These are phyloP conservation scores for Chirona hameri DNA, from an alignment of 2,888 invertebrate species.

Conservation along the genomic window DNA sequence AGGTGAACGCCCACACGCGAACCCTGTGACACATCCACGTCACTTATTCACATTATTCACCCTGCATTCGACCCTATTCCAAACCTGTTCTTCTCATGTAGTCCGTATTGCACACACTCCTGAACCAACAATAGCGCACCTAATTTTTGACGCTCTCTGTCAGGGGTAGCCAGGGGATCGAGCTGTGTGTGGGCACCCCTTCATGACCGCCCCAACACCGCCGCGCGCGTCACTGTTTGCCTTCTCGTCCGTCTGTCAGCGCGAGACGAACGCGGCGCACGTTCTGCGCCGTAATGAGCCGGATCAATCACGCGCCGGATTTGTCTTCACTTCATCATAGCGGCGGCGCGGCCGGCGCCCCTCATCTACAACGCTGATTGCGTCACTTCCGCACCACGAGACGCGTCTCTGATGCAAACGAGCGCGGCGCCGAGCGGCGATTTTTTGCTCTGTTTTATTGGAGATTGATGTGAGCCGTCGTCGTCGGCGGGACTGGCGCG, in stretches of 20 bases:
- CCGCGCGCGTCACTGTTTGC: constrained; percentile 2
- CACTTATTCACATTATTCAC: too few species aligned
- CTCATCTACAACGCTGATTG: constrained; percentile 26
- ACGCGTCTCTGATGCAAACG: constrained; percentile 29
- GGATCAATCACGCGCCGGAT: constrained; percentile 26
- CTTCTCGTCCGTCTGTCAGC: not conserved
- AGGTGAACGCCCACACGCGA: too few species aligned
- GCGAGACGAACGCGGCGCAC: not conserved
- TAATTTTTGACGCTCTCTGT: not conserved
- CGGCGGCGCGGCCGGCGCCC: constrained; percentile 1
- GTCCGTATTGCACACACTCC: too few species aligned
- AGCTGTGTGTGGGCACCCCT: too few species aligned
- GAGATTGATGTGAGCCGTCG: constrained; percentile 24
- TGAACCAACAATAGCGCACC: not conserved
- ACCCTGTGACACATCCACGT: too few species aligned
- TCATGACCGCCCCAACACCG: not conserved
- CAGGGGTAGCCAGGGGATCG: not conserved
- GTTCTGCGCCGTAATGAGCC: not conserved
- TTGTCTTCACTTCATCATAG: constrained; percentile 25
- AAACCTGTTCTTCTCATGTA: too few species aligned
- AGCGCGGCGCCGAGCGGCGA: not conserved
- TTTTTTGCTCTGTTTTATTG: constrained; percentile 31
- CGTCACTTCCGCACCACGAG: constrained; percentile 25
- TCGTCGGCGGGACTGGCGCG: not conserved
- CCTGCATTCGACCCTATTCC: too few species aligned